A percentile compares a stretch with the other conserved stretches of the same genome.
Conservation (phyloP, 1,140 invertebrate species). For the Aradophagus sp. region DNA sequence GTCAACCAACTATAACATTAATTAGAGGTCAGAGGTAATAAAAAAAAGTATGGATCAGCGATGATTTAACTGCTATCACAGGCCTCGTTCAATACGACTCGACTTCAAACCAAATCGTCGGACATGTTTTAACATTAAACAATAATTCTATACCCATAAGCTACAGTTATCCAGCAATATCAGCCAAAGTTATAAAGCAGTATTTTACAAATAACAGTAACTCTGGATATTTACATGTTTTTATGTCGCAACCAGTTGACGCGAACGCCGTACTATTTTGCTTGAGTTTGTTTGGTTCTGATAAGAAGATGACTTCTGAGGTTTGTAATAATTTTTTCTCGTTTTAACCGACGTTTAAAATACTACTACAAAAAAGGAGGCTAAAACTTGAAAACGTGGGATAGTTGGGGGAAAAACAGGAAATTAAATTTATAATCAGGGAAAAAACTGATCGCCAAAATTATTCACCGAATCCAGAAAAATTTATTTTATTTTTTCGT, state of each 20-base stretch:
- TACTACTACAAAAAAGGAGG: too few species aligned
- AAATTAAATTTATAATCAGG: too few species aligned
- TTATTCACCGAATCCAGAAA: too few species aligned
- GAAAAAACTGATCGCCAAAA: too few species aligned
- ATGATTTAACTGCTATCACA: not conserved
- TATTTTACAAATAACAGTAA: not conserved
- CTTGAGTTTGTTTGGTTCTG: too few species aligned
- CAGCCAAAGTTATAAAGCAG: not conserved
- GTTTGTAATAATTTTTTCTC: too few species aligned
- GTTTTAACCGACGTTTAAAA: too few species aligned
- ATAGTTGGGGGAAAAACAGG: too few species aligned
- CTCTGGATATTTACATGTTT: not conserved
- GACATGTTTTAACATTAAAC: not conserved
- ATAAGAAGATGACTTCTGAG: too few species aligned
- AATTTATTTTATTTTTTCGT: too few species aligned
- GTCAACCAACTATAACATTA: not conserved
- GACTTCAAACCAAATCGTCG: not conserved
- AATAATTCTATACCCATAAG: not conserved
- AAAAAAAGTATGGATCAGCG: not conserved
- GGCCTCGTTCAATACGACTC: not conserved
- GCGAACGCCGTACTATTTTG: too few species aligned
- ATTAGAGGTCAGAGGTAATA: not conserved
- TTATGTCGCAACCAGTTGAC: not conserved
- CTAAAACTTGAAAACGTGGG: too few species aligned
- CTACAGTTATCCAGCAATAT: not conserved